These are phyloP conservation scores for Heliconius ethilla DNA, from an alignment of 2,888 invertebrate species.

Conservation along the genomic window DNA sequence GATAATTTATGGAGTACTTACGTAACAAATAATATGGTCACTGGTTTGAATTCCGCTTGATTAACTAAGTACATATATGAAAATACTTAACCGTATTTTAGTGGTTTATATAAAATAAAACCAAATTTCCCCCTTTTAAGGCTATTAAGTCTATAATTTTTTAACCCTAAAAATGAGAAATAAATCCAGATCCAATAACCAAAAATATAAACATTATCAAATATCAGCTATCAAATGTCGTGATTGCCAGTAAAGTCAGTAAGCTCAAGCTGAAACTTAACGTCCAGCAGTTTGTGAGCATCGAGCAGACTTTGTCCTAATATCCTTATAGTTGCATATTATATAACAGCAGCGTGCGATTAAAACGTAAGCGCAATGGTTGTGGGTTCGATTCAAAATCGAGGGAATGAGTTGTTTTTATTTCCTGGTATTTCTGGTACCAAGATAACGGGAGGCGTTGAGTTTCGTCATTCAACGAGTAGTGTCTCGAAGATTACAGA, in stretches of 20 bases:
- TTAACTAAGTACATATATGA: neutral
- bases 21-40: neutral
- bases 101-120: no score
- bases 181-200: neutral
- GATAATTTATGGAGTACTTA: neutral
- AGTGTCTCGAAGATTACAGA: neutral
- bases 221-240: neutral
- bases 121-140: no score
- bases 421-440: neutral
- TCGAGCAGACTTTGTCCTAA: slow-evolving; percentile 5
- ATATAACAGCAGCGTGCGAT: neutral
- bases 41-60: neutral
- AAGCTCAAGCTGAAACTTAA: neutral
- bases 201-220: neutral
- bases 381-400: neutral
- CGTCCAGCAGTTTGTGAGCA: neutral
- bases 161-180: no score
- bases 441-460: neutral
- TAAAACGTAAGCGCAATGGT: no score
- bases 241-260: slow-evolving; percentile 11
- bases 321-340: neutral
- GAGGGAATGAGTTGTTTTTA: neutral
- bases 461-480: neutral
- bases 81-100: neutral
- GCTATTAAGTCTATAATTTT: no score